These are phyloP conservation scores for Nothoprocta perdicaria DNA, from an alignment of 2,113 vertebrate species.

Conservation along the genomic window DNA sequence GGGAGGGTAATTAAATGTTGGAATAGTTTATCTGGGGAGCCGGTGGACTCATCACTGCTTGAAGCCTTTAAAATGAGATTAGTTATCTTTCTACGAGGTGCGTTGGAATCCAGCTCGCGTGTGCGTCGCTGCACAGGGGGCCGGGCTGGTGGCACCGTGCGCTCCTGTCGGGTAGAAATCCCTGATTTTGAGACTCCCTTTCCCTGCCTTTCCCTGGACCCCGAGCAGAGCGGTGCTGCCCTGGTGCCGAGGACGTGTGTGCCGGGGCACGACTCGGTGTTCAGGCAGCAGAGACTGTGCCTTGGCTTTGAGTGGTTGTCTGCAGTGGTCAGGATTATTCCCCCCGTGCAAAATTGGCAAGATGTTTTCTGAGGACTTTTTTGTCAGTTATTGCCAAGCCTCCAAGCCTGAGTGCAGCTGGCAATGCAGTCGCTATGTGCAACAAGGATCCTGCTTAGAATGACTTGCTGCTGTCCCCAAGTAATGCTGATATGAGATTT, in stretches of 20 bases:
- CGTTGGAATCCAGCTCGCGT: neutral
- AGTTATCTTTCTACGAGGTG: neutral
- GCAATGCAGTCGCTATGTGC: neutral
- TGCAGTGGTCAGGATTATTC: neutral
- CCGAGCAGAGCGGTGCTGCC: neutral
- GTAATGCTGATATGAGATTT: neutral
- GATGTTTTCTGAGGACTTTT: neutral
- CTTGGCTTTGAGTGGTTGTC: neutral
- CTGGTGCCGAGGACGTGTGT: neutral
- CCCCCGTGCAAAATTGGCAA: neutral
- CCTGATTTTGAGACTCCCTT: neutral
- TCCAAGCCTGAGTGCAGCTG: neutral
- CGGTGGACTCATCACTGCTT: neutral
- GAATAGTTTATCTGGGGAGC: neutral
- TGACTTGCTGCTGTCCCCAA: neutral
- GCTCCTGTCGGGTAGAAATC: neutral
- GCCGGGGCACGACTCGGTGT: fast-evolving
- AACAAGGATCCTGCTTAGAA: neutral
- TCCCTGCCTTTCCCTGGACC: neutral
- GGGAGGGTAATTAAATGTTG: neutral
- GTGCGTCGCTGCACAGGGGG: neutral
- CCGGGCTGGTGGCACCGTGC: fast-evolving
- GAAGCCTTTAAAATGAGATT: neutral
- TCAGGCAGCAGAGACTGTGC: neutral
- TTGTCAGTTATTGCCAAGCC: neutral